Evolutionary conservation across 2,888 invertebrate genomes (phyloP).

Genomic region (Cybosia mesomella): DNA sequence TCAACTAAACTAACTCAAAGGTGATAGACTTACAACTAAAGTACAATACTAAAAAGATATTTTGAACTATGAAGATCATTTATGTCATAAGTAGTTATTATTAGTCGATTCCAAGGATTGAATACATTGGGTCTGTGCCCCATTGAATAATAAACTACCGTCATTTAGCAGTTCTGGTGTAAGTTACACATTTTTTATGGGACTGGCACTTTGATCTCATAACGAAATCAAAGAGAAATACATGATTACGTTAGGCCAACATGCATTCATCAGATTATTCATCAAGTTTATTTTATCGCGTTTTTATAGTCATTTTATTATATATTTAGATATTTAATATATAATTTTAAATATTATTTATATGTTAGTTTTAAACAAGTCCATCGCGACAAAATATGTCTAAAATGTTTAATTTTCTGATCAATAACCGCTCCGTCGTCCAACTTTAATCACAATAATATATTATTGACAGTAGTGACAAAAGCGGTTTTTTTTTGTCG

Average conservation of each 20-base stretch:
- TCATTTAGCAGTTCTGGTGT: background rate
- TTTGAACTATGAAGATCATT: slow-evolving; percentile 54
- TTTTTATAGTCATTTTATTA: background rate
- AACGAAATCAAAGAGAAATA: background rate
- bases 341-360: too few relatives aligned
- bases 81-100: slow-evolving; percentile 20
- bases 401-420: too few relatives aligned
- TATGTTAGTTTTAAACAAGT: background rate
- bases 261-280: background rate
- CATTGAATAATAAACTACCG: background rate
- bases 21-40: slow-evolving; percentile 64
- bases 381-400: too few relatives aligned
- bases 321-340: background rate
- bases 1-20: slow-evolving; percentile 80
- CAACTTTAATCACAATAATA: background rate
- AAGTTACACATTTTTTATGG: background rate
- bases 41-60: slow-evolving; percentile 67
- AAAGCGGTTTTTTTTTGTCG: background rate
- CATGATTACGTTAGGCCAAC: background rate
- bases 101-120: slow-evolving; percentile 11
- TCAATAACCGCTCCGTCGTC: background rate
- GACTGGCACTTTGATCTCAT: background rate
- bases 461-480: background rate
- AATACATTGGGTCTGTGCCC: background rate
- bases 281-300: too few relatives aligned